Base-by-base conservation (phyloP, 2,113 vertebrate genomes). In the Brachyistius frenatus region DNA sequence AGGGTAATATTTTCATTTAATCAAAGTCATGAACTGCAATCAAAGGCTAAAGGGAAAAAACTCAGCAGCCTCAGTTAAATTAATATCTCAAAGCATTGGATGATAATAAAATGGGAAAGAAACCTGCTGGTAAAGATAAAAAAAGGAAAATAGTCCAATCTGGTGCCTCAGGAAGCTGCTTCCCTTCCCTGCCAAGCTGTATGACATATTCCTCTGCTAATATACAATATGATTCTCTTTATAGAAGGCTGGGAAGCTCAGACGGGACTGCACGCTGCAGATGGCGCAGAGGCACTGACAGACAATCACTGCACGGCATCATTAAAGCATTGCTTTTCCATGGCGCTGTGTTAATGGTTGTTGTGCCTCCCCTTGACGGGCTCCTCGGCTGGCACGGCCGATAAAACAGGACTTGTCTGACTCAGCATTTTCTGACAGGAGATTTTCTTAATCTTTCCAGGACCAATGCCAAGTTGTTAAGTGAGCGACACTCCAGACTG, bases 361-460 rank as follows among this genome's bases (percentile, higher is more conserved):
- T 58, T 56, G 23, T 36, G 35, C 1, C 1, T 57, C 54, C 49
- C 76, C 72, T 53, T 72, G 50, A 83, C 5, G 5, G 76, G 54
- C 55, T 47, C 8, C 63, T 76, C 31, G 23, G 16, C 72, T 47
- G 83, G 74, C 62, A 47, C 41, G 0, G 66, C 44, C 37, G 70
- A 88, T 86, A 78, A 85, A 86, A 76, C 32, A 2, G 15, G 8
- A 64, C 62, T 57, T 36, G 35, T 55, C 66, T 83, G 87, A 84
- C 70, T 86, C 87, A 77, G 86, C 87, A 76, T 58, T 84, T 87
- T 86, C 55, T 78, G 37, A 58, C 31, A 54, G 56, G 47, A 75
- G 65, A 87, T 81, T 88, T 84, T 78, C 73, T 68, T 83, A 78
- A 86, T 90, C 86, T 85, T 76, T 76, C 69, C 62, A 64, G 86